These are phyloP conservation scores for Fregetta grallaria DNA, from an alignment of 2,113 vertebrate genomes.

Conservation along the genomic window DNA sequence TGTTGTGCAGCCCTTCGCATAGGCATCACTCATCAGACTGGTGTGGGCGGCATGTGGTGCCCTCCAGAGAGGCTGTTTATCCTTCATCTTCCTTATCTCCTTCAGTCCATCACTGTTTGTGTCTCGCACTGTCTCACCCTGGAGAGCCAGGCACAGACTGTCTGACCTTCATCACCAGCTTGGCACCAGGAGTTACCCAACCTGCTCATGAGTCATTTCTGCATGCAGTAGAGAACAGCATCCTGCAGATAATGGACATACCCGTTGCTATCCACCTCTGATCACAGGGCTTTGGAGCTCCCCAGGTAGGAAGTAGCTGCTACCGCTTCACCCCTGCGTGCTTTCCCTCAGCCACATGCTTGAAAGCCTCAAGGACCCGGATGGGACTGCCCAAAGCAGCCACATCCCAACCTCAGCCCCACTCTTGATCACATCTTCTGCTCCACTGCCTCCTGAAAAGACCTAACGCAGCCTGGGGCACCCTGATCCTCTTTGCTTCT, in stretches of 20 bases:
- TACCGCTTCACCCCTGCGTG: fast-evolving
- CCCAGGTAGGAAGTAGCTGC: background rate
- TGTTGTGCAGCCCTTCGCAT: background rate
- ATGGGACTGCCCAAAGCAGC: background rate
- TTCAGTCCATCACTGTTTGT: background rate
- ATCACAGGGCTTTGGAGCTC: background rate
- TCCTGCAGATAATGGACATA: background rate
- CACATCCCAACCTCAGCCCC: background rate
- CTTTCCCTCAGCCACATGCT: background rate
- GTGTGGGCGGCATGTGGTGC: background rate
- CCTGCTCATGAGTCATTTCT: slow-evolving; percentile 29
- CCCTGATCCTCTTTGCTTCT: background rate
- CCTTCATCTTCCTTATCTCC: background rate
- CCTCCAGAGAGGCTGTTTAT: background rate
- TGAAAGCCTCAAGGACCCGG: background rate
- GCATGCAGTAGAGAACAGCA: background rate
- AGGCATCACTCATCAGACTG: background rate
- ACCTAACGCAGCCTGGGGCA: background rate
- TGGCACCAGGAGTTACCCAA: slow-evolving; percentile 24
- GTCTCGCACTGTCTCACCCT: background rate
- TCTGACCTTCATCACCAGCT: slow-evolving; percentile 7
- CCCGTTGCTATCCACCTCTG: background rate
- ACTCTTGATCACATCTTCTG: background rate
- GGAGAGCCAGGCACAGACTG: background rate
- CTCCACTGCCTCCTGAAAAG: background rate